Evolutionary conservation across 1,140 invertebrate genomes (phyloP).

Genomic region (Tetramorium simillimum): DNA sequence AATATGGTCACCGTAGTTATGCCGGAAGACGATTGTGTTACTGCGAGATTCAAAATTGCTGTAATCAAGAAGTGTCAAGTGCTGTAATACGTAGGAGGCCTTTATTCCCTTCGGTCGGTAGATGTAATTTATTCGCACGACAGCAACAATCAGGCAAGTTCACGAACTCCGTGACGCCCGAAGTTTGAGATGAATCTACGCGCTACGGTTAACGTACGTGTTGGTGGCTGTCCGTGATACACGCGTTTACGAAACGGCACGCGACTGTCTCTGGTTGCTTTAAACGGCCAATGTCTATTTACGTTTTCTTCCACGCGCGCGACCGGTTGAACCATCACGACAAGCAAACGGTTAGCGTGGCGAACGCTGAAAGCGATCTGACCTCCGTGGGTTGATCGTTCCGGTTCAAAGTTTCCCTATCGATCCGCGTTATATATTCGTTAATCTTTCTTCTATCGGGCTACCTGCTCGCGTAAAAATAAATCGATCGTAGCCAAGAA

Average conservation of each 20-base stretch:
- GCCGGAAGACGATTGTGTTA: not conserved
- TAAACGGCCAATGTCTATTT: constrained; percentile 39
- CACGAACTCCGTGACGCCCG: not conserved
- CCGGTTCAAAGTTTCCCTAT: constrained; percentile 43
- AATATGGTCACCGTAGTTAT: not conserved
- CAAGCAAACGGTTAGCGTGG: not conserved
- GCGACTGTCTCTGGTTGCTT: constrained; percentile 44
- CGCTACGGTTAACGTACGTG: not conserved
- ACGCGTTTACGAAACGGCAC: constrained; percentile 2
- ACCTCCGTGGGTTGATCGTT: constrained; percentile 22
- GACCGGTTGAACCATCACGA: constrained; percentile 28
- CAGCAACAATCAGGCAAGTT: not conserved
- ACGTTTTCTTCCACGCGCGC: constrained; percentile 25
- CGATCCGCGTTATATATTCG: not conserved
- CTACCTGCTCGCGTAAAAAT: constrained; percentile 6
- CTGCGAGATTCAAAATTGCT: not conserved
- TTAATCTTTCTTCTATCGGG: constrained; percentile 11
- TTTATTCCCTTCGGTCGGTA: not conserved
- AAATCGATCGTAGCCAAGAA: constrained; percentile 1
- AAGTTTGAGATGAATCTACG: constrained; percentile 24
- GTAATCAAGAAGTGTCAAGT: not conserved
- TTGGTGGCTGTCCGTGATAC: not conserved
- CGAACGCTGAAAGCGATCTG: constrained; percentile 9
- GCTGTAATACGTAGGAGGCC: not conserved
- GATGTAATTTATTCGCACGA: not conserved